Evolutionary conservation across 2,797 vertebrate species (phyloP), one percentile per base, ranked within the genome.

Genomic region (Loriculus beryllinus): DNA sequence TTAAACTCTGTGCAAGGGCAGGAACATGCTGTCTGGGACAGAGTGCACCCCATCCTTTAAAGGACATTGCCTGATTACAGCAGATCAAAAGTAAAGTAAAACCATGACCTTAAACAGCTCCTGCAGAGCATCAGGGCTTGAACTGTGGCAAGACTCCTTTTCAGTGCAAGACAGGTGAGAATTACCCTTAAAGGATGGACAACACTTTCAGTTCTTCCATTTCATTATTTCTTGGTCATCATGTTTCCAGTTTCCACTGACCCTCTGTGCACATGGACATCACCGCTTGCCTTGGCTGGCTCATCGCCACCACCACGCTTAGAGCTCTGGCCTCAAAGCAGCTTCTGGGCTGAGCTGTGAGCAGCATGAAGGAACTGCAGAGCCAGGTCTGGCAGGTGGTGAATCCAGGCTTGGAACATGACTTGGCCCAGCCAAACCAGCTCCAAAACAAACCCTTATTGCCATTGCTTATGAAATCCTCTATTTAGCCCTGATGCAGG

Each of bases 351-450:
- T 57, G 48, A 40, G 70, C 74, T 72, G 54, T 20, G 75, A 74
- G 7, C 81, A 82, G 82, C 69, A 42, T 0, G 0, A 25, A 40
- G 60, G n/a, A 67, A 28, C 63, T 42, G 26, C 82, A 80, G 33
- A 87, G 84, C 56, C 75, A 51, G 33, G 23, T 4, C 71, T 91
- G 52, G 51, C 93, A 95, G 93, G 91, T 80, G 76, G 85, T 33
- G 21, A 62, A 35, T 35, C 42, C 87, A 87, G 56, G 19, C 47
- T 78, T 40, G 14, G 88, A 88, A 33, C 52, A 54, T 0, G 2
- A 48, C 78, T 52, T 39, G 40, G 23, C 9, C 63, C 29, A 14
- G 42, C 63, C 60, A 70, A 69, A 12, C 20, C 56, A 68, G 21
- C 62, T 81, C 68, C 21, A 5, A 51, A 81, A 62, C 25, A 82